phyloP scores from a whole-genome alignment of 2,797 vertebrate species.

The Chiroxiphia lanceolata region DNA sequence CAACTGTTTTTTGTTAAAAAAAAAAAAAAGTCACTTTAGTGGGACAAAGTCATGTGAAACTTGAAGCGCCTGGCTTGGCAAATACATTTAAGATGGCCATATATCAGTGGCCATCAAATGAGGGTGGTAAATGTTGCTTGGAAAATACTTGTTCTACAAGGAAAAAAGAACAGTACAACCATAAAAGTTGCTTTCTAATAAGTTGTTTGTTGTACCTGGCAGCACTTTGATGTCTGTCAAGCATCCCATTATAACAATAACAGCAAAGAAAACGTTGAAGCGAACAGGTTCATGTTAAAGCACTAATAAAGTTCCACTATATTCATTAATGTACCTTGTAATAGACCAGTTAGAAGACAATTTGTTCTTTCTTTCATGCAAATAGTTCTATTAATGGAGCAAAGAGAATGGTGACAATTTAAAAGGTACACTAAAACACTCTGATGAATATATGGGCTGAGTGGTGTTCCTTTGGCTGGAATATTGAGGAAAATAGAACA shows the following conservation, averaged over 20 bases:
- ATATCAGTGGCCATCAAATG: background rate
- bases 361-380: constrained; percentile 61
- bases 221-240: background rate
- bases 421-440: constrained; percentile 53
- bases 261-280: background rate
- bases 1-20: background rate
- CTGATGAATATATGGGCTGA: constrained; percentile 41
- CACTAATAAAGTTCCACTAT: constrained; percentile 29
- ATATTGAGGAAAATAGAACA: background rate
- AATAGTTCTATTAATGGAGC: constrained; percentile 55
- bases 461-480: background rate
- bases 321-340: constrained; percentile 64
- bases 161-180: background rate
- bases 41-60: background rate
- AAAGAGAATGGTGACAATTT: constrained; percentile 52
- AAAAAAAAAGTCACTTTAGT: background rate
- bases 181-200: background rate
- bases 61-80: background rate
- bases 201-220: background rate
- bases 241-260: background rate
- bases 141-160: background rate
- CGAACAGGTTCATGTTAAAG: background rate
- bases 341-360: constrained; percentile 54
- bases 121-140: background rate
- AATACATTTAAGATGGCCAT: background rate